A percentile compares a stretch with the other conserved stretches of the same genome.
These are phyloP conservation scores for Clunio marinus DNA, from an alignment of 2,888 invertebrate species.

Conservation along the genomic window DNA sequence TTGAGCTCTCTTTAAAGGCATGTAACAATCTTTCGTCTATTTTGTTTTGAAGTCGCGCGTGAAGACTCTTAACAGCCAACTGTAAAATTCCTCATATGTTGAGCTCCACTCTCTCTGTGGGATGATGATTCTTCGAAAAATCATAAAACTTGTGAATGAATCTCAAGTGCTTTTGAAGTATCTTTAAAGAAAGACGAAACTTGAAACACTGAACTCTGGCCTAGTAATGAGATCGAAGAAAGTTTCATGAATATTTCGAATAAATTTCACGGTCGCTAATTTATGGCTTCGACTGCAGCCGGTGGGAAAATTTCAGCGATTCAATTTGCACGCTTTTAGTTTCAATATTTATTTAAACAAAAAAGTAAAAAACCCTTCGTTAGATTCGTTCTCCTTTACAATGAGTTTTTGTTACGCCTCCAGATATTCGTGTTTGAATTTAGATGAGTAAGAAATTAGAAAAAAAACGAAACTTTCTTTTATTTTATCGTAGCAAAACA, in stretches of 20 bases:
- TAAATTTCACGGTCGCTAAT: slow-evolving; percentile 1
- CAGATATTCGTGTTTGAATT: not conserved
- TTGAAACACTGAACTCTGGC: not conserved
- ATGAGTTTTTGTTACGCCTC: not conserved
- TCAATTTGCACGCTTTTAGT: not conserved
- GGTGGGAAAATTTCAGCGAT: not conserved
- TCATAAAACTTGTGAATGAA: slow-evolving; percentile 7
- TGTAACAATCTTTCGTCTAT: not conserved
- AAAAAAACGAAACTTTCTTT: not conserved
- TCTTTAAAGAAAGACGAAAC: not conserved
- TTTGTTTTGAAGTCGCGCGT: not conserved
- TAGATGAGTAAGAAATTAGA: no score
- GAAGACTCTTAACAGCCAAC: slow-evolving; percentile 17
- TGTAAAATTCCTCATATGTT: slow-evolving; percentile 35
- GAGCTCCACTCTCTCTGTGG: not conserved
- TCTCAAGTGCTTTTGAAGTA: not conserved
- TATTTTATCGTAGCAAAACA: not conserved
- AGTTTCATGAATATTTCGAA: not conserved
- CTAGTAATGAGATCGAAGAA: not conserved
- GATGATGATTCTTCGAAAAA: not conserved
- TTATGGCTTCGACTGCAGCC: not conserved
- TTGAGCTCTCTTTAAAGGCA: not conserved
- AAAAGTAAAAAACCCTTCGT: not conserved
- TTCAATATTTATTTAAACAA: not conserved
- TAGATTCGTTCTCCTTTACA: not conserved